A percentile compares a stretch with the other conserved stretches of the same genome.
phyloP scores from a whole-genome alignment of 1,140 invertebrate genomes.

The Pseudomyrmex dendroicus region DNA sequence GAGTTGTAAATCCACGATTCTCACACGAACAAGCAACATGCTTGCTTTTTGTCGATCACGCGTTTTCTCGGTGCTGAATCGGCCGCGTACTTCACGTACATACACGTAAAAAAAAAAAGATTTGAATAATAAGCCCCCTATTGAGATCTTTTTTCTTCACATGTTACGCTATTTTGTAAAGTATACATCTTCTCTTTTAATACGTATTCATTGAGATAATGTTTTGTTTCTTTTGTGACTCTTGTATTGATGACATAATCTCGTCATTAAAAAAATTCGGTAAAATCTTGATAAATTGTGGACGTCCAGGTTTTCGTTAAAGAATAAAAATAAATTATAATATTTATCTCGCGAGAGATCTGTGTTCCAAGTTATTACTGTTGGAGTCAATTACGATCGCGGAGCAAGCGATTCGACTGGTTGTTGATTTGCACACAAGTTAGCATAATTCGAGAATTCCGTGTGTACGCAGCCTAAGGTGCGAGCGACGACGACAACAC shows the following conservation, averaged over 20 bases:
- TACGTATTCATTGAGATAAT: no score
- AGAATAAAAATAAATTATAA: constrained; percentile 8
- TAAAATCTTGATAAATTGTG: not conserved
- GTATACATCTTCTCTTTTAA: no score
- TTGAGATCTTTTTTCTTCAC: no score
- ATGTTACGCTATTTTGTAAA: no score
- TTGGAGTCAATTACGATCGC: constrained; percentile 1
- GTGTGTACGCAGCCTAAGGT: constrained; percentile 13
- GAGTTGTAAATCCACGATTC: constrained; percentile 5
- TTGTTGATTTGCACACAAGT: not conserved
- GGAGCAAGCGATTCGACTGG: not conserved
- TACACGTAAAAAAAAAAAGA: no score
- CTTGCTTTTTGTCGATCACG: constrained; percentile 3
- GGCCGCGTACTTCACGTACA: no score
- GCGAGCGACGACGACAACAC: not conserved
- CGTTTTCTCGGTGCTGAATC: not conserved
- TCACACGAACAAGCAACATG: not conserved
- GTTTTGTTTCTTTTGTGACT: no score
- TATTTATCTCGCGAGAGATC: not conserved
- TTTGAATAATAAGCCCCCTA: no score
- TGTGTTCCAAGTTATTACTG: not conserved
- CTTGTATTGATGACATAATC: not conserved
- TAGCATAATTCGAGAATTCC: not conserved
- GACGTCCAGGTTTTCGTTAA: not conserved
- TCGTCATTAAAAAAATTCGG: not conserved